phyloP scores from a whole-genome alignment of 1,140 invertebrate genomes.

The Pentalonia nigronervosa region DNA sequence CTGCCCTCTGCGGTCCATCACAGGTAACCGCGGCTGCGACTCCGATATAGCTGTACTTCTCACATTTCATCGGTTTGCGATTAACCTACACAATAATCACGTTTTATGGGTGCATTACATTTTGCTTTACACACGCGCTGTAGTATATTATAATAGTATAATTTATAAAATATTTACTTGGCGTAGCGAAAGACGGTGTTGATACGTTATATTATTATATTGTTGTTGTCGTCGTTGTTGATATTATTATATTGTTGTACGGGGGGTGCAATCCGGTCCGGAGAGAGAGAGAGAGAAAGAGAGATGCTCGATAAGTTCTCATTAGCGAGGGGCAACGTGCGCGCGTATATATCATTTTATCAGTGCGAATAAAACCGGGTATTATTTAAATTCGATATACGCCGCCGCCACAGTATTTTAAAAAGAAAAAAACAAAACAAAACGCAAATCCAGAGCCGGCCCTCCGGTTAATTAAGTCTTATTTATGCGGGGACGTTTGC shows the following conservation, averaged over 20 bases:
- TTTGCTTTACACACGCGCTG: not conserved
- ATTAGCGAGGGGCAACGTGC: slow-evolving; percentile 52
- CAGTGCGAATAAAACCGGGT: slow-evolving; percentile 55
- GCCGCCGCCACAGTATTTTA: not conserved
- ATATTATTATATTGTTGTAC: not conserved
- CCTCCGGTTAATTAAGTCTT: slow-evolving; percentile 57
- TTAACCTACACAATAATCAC: not conserved
- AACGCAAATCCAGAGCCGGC: not conserved
- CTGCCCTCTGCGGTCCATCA: not conserved
- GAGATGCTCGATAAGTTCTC: slow-evolving; percentile 45
- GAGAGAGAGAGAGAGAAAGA: not conserved
- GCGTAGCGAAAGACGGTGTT: not conserved
- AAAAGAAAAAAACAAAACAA: slow-evolving; percentile 27
- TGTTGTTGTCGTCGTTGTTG: not conserved
- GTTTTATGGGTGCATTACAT: not conserved
- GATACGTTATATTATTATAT: not conserved
- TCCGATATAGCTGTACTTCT: not conserved
- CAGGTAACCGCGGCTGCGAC: no score
- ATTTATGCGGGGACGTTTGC: slow-evolving; percentile 57
- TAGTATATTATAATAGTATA: not conserved
- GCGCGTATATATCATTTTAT: slow-evolving; percentile 51
- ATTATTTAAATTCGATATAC: slow-evolving; percentile 56
- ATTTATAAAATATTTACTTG: not conserved
- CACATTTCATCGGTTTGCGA: not conserved
- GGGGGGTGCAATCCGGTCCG: not conserved